These are phyloP conservation scores for Gobio gobio DNA, from an alignment of 2,113 vertebrate genomes.

Conservation along the genomic window DNA sequence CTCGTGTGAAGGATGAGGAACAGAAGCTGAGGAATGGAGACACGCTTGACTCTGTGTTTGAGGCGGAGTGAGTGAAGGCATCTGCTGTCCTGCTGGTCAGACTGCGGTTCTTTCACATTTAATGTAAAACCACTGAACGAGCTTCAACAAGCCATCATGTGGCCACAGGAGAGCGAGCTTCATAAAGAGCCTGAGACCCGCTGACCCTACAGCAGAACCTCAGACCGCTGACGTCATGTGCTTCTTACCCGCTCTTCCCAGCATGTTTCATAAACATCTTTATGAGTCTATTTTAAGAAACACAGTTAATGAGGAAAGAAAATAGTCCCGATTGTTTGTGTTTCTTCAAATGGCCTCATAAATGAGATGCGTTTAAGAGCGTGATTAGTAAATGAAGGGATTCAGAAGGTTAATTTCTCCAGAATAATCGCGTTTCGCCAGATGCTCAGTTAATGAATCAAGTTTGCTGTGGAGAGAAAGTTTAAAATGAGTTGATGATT, in stretches of 20 bases:
- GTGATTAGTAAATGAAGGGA: constrained; percentile 9
- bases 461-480: neutral
- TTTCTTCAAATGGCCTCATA: constrained; percentile 23
- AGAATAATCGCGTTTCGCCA: neutral
- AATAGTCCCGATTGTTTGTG: neutral
- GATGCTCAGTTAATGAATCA: neutral
- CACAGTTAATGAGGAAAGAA: neutral
- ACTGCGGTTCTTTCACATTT: neutral
- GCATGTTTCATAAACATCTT: neutral
- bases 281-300: constrained; percentile 9
- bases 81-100: neutral
- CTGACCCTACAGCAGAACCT: too few relatives aligned
- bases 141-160: neutral
- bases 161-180: neutral
- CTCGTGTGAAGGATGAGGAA: neutral
- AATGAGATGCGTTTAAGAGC: neutral
- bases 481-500: neutral
- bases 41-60: neutral
- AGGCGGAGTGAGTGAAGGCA: too few relatives aligned
- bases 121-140: neutral
- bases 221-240: neutral
- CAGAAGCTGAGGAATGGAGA: neutral
- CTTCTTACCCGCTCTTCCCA: too few relatives aligned
- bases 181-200: too few relatives aligned
- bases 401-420: neutral